phyloP scores from a whole-genome alignment of 1,140 invertebrate species.

The Calosoma granatense region DNA sequence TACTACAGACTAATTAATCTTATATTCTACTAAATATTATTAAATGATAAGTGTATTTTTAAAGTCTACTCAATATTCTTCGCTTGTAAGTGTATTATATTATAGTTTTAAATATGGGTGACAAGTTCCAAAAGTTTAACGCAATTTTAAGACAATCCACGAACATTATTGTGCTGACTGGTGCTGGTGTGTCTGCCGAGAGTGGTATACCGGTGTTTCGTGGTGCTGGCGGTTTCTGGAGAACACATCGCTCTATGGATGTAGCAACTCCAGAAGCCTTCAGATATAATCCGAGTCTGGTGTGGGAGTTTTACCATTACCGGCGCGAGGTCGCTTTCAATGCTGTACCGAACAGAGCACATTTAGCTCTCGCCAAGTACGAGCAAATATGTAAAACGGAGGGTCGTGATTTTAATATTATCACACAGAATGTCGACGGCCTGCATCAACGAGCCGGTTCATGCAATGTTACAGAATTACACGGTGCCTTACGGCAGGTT shows the following conservation, averaged over 20 bases:
- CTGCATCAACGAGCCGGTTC: constrained; percentile 77
- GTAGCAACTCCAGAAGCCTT: constrained; percentile 43
- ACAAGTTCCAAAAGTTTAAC: background rate
- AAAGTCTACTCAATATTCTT: too few species aligned
- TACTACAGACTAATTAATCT: too few species aligned
- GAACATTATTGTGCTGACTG: constrained; percentile 59
- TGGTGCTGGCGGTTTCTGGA: constrained; percentile 67
- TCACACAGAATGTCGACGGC: constrained; percentile 92
- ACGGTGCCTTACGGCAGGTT: constrained; percentile 79
- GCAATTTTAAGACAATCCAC: constrained; percentile 39
- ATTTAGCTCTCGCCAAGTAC: constrained; percentile 67
- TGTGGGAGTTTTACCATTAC: constrained; percentile 51
- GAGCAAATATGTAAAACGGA: constrained; percentile 50
- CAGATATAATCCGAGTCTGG: constrained; percentile 37
- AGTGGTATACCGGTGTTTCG: constrained; percentile 75
- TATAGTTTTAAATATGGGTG: background rate
- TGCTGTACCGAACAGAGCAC: constrained; percentile 54
- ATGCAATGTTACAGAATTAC: constrained; percentile 74
- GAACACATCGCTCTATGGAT: constrained; percentile 41
- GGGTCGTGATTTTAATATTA: constrained; percentile 53
- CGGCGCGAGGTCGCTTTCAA: constrained; percentile 42
- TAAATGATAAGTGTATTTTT: too few species aligned
- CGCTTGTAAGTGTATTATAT: too few species aligned
- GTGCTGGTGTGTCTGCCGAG: constrained; percentile 70
- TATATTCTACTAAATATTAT: too few species aligned